These are phyloP conservation scores for Anguilla pacifica DNA, from an alignment of 2,797 vertebrate genomes.

Conservation along the genomic window DNA sequence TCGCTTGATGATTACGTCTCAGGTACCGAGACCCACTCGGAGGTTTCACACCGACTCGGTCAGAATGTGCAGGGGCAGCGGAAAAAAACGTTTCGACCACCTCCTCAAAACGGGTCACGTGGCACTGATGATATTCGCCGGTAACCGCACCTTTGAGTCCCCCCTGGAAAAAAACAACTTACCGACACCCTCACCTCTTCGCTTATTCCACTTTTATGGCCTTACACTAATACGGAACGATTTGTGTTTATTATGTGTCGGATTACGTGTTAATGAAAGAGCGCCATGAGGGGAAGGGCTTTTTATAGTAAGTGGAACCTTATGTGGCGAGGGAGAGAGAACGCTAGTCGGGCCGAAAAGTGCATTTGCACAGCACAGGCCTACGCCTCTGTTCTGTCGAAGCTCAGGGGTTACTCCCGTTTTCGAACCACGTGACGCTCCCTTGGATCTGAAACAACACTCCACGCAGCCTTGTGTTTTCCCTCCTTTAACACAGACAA, in stretches of 20 bases:
- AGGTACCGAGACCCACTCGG: neutral
- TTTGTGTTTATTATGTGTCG: constrained; percentile 1
- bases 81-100: neutral
- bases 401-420: neutral
- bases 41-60: neutral
- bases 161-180: neutral
- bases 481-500: constrained; percentile 2
- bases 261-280: constrained; percentile 6
- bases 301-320: neutral
- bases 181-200: neutral
- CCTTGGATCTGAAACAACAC: neutral
- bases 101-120: neutral
- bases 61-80: no score
- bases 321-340: neutral
- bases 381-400: neutral
- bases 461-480: neutral
- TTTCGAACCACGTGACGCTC: neutral
- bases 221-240: neutral
- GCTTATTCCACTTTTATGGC: neutral
- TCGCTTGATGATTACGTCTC: constrained; percentile 19
- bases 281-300: neutral
- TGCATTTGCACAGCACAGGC: neutral
- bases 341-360: neutral
- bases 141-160: neutral
- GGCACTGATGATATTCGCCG: neutral